Evolutionary conservation across 2,888 invertebrate species (phyloP), one percentile per base, ranked within the genome.

Genomic region (Adineta ricciae): DNA sequence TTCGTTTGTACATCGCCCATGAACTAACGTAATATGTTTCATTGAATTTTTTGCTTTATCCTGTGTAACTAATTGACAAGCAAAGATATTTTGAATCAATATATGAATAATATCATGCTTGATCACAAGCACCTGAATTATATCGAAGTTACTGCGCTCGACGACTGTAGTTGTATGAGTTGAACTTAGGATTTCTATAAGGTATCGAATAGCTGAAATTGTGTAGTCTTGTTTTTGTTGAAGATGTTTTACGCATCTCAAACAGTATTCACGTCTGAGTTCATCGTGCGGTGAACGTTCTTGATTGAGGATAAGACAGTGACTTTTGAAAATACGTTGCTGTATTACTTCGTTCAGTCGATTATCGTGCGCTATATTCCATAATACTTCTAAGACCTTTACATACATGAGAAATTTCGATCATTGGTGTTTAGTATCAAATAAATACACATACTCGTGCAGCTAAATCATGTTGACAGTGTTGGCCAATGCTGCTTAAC

Each of bases 201-300:
- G 24, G 32, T 36, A 32, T 64, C 64, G 83, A 21, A 27, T 56
- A 11, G 27, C 49, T 50, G 73, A 46, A 52, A 83, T 16, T 24
- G 46, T n/a, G 50, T 56, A 46, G 21, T 7, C 21, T 49, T 73
- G 32, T n/a, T 46, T 52, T 85, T 91, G 88, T 91, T 90, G 87
- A 90, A 92, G 91, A 87, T 91, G 91, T 32, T 91, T 91, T 14
- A 92, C 89, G 88, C 91, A 92, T 87, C 90, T 91, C 84, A 88
- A 87, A 54, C 91, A 89, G 87, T 91, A 92, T 50, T 88, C 89
- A 86, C 89, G 88, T 86, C 91, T 90, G 64, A 90, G 89, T 86
- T 90, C 90, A 86, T 91, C 91, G 88, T 91, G 90, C 38, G 91
- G 89, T 83, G 89, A 90, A 87, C 88, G 88, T 8, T 90, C 89